Base-by-base conservation (phyloP, 1,140 invertebrate genomes). In the Diachasma alloeum region DNA sequence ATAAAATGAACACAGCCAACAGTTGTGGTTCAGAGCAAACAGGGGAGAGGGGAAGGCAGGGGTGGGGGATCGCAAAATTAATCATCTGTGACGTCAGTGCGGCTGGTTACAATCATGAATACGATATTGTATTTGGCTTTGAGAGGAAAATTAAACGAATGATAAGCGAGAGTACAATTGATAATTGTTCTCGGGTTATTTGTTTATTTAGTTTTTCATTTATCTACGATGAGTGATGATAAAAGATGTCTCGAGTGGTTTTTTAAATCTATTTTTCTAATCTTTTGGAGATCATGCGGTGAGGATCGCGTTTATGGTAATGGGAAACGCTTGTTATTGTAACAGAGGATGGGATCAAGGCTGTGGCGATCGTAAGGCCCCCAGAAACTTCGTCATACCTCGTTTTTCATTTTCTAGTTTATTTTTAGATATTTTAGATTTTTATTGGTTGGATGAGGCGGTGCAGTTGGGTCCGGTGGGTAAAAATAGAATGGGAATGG, bases 31-130 rank as follows among this genome's bases (percentile, higher is more conserved):
- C 6, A 56, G 11, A 31, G 31, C 31, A 2, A 31, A 31, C 31
- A 6, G 31, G 31, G 6, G 31, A 6, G 6, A 31, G 31, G 31
- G 31, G 31, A 6, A 31, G 31, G 31, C 2, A 3, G 31, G 31
- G 31, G 6, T 2, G 31, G 31, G 31, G 76, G 77, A 24, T 56
- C 37, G 75, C 59, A 4, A 82, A 84, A 85, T 82, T 86, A 88
- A 89, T 89, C 88, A 87, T 86, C 84, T 81, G 83, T 88, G 87
- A 88, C 88, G 86, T 89, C 88, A 87, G 76, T 79, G 19, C 80
- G 78, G 84, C 83, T 87, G 82, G 85, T 86, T 87, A 86, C 84
- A 82, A 88, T 84, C 24, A 66, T 63, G 53, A 17, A 59, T 31
- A 63, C 59, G 53, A 63, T 26, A 19, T 53, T 63, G 22, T 24